A percentile compares a stretch with the other conserved stretches of the same genome.
These are phyloP conservation scores for Tokudaia tokunoshimensis DNA, from an alignment of 2,797 vertebrate genomes.

Conservation along the genomic window DNA sequence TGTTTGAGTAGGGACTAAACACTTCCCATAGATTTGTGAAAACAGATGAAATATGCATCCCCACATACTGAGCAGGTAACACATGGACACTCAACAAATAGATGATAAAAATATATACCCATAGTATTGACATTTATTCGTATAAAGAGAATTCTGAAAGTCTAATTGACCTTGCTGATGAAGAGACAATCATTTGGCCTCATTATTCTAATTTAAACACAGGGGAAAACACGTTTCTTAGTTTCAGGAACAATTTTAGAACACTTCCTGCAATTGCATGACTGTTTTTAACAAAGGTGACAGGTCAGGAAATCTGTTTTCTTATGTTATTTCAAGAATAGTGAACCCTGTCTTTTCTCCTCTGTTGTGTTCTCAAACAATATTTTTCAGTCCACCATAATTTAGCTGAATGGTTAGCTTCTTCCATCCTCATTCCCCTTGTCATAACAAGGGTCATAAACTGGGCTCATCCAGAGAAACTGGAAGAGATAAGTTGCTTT, in stretches of 20 bases:
- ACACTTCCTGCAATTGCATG: constrained; percentile 56
- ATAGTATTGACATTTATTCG: constrained; percentile 75
- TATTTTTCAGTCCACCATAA: neutral
- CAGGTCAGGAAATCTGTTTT: constrained; percentile 69
- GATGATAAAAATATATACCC: constrained; percentile 74
- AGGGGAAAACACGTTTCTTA: neutral
- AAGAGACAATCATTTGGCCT: constrained; percentile 61
- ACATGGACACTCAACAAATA: constrained; percentile 70
- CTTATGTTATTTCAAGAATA: constrained; percentile 8
- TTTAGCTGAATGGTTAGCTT: constrained; percentile 29
- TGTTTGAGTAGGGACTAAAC: constrained; percentile 71
- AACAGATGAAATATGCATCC: constrained; percentile 73
- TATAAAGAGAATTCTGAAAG: constrained; percentile 77
- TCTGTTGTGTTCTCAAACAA: constrained; percentile 18
- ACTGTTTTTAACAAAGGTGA: constrained; percentile 66
- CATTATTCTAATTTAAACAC: constrained; percentile 62
- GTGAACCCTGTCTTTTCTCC: constrained; percentile 32
- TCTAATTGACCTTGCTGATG: constrained; percentile 68
- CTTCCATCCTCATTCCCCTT: constrained; percentile 33
- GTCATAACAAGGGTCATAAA: constrained; percentile 10
- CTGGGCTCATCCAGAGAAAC: constrained; percentile 35
- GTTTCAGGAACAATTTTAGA: constrained; percentile 73
- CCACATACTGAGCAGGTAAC: constrained; percentile 71
- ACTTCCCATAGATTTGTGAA: constrained; percentile 71
- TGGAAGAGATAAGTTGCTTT: constrained; percentile 33